These are phyloP conservation scores for Cephus cinctus DNA, from an alignment of 1,140 invertebrate genomes.

Conservation along the genomic window DNA sequence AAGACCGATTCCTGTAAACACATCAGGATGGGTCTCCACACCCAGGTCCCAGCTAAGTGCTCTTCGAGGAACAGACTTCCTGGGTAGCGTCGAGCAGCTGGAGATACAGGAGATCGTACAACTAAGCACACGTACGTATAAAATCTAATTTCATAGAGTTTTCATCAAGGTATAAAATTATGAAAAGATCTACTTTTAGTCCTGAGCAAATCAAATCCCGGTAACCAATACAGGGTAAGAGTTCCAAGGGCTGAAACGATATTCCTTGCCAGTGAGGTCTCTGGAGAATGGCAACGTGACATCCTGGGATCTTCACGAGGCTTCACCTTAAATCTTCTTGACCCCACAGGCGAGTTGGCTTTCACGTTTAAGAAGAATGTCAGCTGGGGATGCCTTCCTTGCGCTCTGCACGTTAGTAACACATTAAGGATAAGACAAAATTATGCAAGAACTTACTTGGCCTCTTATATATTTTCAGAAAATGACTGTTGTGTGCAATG, in stretches of 20 bases:
- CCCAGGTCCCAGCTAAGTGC: constrained; percentile 26
- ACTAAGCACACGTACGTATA: constrained; percentile 31
- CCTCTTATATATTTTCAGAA: too few species aligned
- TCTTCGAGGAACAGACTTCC: constrained; percentile 29
- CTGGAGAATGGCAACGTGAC: constrained; percentile 3
- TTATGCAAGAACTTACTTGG: too few species aligned
- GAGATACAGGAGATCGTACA: constrained; percentile 40
- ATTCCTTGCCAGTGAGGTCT: constrained; percentile 34
- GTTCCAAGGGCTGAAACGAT: constrained; percentile 36
- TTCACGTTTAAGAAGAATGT: constrained; percentile 34
- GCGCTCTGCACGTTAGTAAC: constrained; percentile 26
- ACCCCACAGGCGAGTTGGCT: constrained; percentile 32
- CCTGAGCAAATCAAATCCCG: constrained; percentile 21
- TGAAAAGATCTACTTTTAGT: constrained; percentile 21
- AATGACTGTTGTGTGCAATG: constrained; percentile 27
- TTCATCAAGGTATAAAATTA: not conserved
- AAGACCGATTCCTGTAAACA: constrained; percentile 24
- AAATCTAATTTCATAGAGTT: not conserved
- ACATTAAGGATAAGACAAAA: too few species aligned
- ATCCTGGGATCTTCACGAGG: constrained; percentile 24
- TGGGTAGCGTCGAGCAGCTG: constrained; percentile 36
- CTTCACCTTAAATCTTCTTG: constrained; percentile 29
- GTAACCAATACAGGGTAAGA: constrained; percentile 35
- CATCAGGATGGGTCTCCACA: constrained; percentile 32
- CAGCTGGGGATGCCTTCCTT: constrained; percentile 26